Evolutionary conservation across 2,797 vertebrate species (phyloP).

Genomic region (Galagoides demidoff): DNA sequence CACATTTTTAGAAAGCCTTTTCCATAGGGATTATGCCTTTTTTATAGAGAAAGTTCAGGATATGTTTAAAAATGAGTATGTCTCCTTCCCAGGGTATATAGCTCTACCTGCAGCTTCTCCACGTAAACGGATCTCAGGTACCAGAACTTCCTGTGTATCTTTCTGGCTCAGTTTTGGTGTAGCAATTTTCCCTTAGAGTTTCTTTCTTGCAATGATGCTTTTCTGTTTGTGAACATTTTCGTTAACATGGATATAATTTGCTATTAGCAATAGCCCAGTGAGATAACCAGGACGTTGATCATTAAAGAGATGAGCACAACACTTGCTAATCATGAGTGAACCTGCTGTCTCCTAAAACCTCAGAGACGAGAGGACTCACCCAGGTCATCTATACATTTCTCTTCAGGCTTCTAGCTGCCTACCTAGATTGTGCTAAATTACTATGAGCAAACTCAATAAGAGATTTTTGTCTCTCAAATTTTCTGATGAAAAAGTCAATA

Average conservation of each 20-base stretch:
- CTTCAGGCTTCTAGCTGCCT: not conserved
- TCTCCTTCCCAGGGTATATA: not conserved
- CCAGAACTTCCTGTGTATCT: not conserved
- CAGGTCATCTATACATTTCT: not conserved
- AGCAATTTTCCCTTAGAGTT: not conserved
- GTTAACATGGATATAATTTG: not conserved
- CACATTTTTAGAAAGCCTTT: not conserved
- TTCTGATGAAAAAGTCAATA: not conserved
- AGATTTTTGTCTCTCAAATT: not conserved
- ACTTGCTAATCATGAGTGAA: not conserved
- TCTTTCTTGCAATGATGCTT: not conserved
- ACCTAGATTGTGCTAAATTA: not conserved
- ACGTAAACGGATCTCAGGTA: not conserved
- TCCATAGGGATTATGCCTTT: not conserved
- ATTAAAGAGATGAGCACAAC: not conserved
- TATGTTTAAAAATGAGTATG: not conserved
- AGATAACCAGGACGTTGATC: not conserved
- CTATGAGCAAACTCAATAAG: not conserved
- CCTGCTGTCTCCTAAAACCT: not conserved
- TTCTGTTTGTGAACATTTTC: not conserved
- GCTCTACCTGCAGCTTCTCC: not conserved
- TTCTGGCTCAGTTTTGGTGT: not conserved
- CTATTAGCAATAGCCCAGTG: not conserved
- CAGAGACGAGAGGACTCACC: not conserved
- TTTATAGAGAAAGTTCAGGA: not conserved